Percentiles rank a stretch among this genome's conserved stretches.
phyloP scores from a whole-genome alignment of 2,888 invertebrate species.

The Aphidius colemani region DNA sequence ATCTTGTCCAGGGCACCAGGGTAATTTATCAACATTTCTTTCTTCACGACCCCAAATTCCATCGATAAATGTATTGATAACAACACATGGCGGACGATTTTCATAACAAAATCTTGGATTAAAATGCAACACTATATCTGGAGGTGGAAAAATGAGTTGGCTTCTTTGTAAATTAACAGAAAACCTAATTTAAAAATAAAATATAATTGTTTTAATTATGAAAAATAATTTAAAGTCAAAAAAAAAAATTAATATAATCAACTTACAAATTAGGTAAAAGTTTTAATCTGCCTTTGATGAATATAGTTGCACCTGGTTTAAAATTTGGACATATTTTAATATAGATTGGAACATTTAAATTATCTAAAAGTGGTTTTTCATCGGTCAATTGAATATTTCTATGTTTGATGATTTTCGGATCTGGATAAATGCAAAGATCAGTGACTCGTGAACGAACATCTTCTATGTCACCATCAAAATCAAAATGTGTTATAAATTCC shows the following conservation, averaged over 20 bases:
- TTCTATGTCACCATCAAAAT: slow-evolving; percentile 69
- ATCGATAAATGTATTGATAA: slow-evolving; percentile 55
- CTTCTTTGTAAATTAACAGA: slow-evolving; percentile 74
- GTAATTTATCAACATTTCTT: slow-evolving; percentile 52
- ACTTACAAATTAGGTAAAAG: slow-evolving; percentile 72
- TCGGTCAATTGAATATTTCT: slow-evolving; percentile 39
- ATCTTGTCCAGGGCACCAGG: slow-evolving; percentile 55
- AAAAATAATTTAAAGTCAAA: background rate
- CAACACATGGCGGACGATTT: slow-evolving; percentile 48
- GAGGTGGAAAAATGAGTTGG: slow-evolving; percentile 72
- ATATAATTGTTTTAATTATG: slow-evolving; percentile 1
- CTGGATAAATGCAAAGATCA: slow-evolving; percentile 50
- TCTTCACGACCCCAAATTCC: slow-evolving; percentile 55
- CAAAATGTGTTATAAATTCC: slow-evolving; percentile 64
- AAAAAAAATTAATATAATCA: background rate
- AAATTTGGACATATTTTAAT: slow-evolving; percentile 56
- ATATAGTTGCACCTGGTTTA: slow-evolving; percentile 62
- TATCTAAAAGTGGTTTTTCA: slow-evolving; percentile 41
- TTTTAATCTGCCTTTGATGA: slow-evolving; percentile 70
- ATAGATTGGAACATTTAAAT: slow-evolving; percentile 56
- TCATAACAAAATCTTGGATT: slow-evolving; percentile 72
- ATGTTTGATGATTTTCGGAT: slow-evolving; percentile 48
- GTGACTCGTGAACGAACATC: slow-evolving; percentile 58
- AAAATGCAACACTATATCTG: slow-evolving; percentile 76
- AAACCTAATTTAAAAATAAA: slow-evolving; percentile 59